Percentiles rank a stretch among this genome's conserved stretches.
Conservation (phyloP, 1,140 invertebrate genomes). For the Heliconius hewitsoni region DNA sequence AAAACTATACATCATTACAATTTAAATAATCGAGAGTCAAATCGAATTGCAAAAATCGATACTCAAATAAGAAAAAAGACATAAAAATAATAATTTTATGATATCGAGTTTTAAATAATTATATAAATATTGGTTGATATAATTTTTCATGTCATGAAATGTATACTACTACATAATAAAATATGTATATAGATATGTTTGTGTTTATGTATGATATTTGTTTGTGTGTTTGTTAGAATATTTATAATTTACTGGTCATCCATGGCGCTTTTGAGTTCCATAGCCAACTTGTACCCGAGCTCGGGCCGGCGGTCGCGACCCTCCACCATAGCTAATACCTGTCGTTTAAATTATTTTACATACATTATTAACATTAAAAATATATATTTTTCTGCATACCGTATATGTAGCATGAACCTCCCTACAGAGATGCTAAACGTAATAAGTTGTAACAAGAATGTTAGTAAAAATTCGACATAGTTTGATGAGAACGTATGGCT, state of each 20-base stretch:
- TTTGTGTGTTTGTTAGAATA: background rate
- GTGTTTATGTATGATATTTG: background rate
- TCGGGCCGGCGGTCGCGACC: conserved; percentile 92
- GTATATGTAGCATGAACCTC: too few species aligned
- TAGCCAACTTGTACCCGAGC: conserved; percentile 91
- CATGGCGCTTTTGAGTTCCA: conserved; percentile 87
- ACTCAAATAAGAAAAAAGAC: too few species aligned
- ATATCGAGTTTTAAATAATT: background rate
- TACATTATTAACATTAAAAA: too few species aligned
- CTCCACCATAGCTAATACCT: conserved; percentile 92
- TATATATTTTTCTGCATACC: too few species aligned
- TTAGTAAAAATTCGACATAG: too few species aligned
- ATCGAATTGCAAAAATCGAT: background rate
- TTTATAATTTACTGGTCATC: conserved; percentile 48
- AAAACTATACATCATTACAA: background rate
- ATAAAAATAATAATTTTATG: background rate
- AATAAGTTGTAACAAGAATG: too few species aligned
- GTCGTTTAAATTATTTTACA: conserved; percentile 8
- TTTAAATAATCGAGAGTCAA: background rate
- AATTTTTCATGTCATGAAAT: background rate
- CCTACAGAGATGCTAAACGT: too few species aligned
- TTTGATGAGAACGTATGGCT: too few species aligned
- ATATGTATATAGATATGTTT: background rate
- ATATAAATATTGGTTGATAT: background rate
- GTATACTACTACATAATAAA: too few species aligned